A percentile compares a stretch with the other conserved stretches of the same genome.
phyloP scores from a whole-genome alignment of 2,113 vertebrate species.

The Lagopus muta region DNA sequence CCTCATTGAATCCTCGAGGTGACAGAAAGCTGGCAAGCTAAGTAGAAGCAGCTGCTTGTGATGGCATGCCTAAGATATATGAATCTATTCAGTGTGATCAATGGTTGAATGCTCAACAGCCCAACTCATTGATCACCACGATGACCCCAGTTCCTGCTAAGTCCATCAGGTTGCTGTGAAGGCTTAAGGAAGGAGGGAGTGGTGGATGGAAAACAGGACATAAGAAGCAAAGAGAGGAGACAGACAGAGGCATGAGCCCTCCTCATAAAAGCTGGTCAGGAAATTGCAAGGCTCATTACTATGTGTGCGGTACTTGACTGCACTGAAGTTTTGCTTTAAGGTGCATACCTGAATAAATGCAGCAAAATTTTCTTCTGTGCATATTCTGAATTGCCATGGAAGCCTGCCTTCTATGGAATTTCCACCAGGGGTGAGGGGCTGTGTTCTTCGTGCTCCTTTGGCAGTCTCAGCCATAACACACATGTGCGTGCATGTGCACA shows the following conservation, averaged over 20 bases:
- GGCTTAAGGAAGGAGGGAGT: not conserved
- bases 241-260: not conserved
- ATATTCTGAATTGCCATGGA: not conserved
- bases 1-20: constrained; percentile 39
- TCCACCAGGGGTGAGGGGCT: not conserved
- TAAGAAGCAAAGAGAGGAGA: constrained; percentile 9
- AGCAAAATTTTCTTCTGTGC: not conserved
- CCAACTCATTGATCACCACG: constrained; percentile 47
- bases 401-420: constrained; percentile 11
- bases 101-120: not conserved
- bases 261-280: constrained; percentile 33
- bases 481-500: not conserved
- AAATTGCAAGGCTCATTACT: constrained; percentile 34
- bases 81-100: constrained; percentile 42
- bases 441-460: not conserved
- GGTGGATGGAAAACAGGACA: not conserved
- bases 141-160: constrained; percentile 50
- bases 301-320: not conserved
- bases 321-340: constrained; percentile 34
- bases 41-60: constrained; percentile 61
- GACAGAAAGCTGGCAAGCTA: constrained; percentile 47
- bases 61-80: constrained; percentile 4
- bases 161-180: constrained; percentile 5
- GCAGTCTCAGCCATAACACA: not conserved
- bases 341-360: not conserved